Conservation (phyloP, 2,888 invertebrate species). For the Margaritifera margaritifera region DNA sequence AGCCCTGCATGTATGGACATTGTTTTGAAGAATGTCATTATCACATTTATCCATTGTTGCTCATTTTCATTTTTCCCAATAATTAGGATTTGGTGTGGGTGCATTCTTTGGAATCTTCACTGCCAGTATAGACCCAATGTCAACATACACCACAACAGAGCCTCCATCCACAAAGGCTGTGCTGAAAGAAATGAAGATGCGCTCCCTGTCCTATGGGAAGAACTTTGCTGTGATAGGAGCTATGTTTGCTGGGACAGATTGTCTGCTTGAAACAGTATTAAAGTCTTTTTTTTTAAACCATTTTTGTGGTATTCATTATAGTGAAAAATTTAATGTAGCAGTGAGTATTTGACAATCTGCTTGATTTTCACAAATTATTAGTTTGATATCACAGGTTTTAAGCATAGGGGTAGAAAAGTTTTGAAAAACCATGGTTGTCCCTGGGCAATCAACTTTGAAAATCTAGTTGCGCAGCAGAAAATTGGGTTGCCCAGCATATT, state of each 20-base stretch:
- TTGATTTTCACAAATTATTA: not conserved
- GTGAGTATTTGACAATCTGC: not conserved
- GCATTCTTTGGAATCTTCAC: constrained; percentile 96
- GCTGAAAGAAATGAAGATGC: constrained; percentile 90
- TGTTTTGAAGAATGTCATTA: no score
- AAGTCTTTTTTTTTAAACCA: not conserved
- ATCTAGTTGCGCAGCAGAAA: no score
- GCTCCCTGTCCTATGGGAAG: constrained; percentile 94
- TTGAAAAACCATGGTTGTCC: no score
- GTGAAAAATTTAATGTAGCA: not conserved
- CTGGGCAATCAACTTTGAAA: no score
- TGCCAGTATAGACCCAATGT: constrained; percentile 93
- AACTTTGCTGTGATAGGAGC: constrained; percentile 97
- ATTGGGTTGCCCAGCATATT: no score
- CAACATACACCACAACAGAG: constrained; percentile 75
- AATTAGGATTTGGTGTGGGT: constrained; percentile 91
- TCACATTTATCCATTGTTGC: no score
- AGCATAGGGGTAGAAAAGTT: no score
- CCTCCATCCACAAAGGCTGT: constrained; percentile 90
- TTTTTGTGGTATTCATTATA: not conserved
- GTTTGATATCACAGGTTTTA: no score
- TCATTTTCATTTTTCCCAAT: not conserved
- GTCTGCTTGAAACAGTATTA: constrained; percentile 90
- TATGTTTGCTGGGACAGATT: constrained; percentile 95
- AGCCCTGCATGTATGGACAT: no score